Conservation (phyloP, 2,797 vertebrate genomes). For the Florisuga fusca region DNA sequence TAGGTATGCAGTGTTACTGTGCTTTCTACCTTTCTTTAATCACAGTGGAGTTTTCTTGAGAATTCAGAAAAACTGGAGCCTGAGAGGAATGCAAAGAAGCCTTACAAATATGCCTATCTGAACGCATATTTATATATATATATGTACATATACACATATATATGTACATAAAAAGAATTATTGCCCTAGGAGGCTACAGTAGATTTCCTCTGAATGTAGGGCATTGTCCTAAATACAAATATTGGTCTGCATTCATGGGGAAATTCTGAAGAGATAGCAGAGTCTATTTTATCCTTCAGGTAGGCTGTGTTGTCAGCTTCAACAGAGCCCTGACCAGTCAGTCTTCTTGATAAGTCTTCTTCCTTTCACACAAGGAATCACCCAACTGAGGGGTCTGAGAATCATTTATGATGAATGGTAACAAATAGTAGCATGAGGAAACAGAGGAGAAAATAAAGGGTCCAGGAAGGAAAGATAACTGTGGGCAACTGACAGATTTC, state of each 20-base stretch:
- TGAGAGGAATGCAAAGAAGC: neutral
- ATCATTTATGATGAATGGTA: neutral
- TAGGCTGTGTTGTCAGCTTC: neutral
- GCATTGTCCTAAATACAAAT: neutral
- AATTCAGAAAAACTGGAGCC: slow-evolving; percentile 2
- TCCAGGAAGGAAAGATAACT: neutral
- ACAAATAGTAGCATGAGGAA: neutral
- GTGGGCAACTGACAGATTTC: neutral
- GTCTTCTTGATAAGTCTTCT: neutral
- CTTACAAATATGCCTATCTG: neutral
- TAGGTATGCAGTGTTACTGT: neutral
- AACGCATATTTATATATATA: neutral
- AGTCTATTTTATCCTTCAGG: neutral
- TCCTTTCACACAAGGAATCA: neutral
- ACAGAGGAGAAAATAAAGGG: neutral
- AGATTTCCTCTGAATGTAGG: neutral
- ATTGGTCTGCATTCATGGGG: neutral
- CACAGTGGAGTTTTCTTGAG: neutral
- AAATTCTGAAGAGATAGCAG: neutral
- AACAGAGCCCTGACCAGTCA: neutral
- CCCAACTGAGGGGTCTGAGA: neutral
- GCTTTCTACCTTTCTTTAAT: neutral
- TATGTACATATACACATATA: neutral
- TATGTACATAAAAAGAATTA: neutral
- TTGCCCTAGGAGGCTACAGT: neutral